A percentile compares a stretch with the other conserved stretches of the same genome.
Conservation (phyloP, 1,140 invertebrate genomes). For the Microplitis mediator region DNA sequence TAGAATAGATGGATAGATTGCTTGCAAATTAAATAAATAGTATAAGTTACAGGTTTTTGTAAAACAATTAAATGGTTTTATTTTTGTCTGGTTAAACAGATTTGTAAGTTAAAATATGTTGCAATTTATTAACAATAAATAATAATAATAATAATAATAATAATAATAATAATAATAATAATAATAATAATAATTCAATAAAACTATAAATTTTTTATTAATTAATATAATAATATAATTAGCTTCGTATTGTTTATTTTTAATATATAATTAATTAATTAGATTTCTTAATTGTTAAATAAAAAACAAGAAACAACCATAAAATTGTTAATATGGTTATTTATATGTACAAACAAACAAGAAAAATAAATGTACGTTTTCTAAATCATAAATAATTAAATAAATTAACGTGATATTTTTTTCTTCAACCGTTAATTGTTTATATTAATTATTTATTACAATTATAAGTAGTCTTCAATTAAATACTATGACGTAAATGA, state of each 20-base stretch:
- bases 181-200: not conserved
- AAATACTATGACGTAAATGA: not conserved
- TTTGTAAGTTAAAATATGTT: not conserved
- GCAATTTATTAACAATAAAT: conserved; percentile 8
- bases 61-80: not conserved
- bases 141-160: not conserved
- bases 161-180: not conserved
- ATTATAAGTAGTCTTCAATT: not conserved
- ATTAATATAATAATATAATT: not conserved
- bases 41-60: not conserved
- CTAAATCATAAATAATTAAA: no score
- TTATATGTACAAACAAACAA: no score
- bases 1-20: no score
- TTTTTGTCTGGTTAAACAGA: not conserved
- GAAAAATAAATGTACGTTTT: no score
- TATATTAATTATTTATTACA: not conserved
- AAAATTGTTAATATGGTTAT: no score
- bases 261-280: no score
- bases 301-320: no score
- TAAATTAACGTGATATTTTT: no score
- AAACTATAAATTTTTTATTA: no score
- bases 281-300: no score
- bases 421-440: not conserved
- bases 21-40: no score
- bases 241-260: not conserved